Percentiles rank a stretch among this genome's conserved stretches.
Evolutionary conservation across 2,888 invertebrate species (phyloP).

Genomic region (Ophioninae sp.): DNA sequence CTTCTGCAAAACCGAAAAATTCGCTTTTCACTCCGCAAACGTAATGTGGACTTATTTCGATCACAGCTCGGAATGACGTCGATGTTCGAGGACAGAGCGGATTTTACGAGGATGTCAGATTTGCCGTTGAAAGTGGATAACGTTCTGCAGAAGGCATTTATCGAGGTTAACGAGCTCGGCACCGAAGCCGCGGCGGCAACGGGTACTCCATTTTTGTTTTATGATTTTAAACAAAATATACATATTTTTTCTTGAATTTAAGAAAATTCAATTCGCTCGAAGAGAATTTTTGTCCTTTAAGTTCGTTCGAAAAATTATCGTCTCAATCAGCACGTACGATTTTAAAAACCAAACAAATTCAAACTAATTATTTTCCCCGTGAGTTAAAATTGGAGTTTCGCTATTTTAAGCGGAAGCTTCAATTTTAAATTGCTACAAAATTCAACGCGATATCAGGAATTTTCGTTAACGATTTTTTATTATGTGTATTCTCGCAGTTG

Average conservation of each 20-base stretch:
- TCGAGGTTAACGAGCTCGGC: constrained; percentile 83
- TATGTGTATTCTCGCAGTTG: constrained; percentile 66
- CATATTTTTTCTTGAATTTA: neutral
- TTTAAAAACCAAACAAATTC: too few species aligned
- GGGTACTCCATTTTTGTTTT: constrained; percentile 74
- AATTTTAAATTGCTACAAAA: neutral
- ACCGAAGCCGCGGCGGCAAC: constrained; percentile 84
- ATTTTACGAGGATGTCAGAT: constrained; percentile 80
- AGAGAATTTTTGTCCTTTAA: too few species aligned
- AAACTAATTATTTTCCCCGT: too few species aligned
- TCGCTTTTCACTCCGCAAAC: neutral
- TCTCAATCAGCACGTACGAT: too few species aligned
- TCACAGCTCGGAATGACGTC: constrained; percentile 79
- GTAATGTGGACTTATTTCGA: neutral
- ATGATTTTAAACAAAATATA: too few species aligned
- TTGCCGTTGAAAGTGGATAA: constrained; percentile 79
- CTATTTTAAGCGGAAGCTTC: too few species aligned
- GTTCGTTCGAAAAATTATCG: too few species aligned
- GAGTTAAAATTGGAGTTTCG: too few species aligned
- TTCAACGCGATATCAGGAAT: neutral
- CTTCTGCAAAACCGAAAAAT: too few species aligned
- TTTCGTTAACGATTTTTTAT: neutral
- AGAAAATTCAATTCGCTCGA: neutral
- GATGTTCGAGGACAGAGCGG: constrained; percentile 79
- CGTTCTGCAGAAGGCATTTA: constrained; percentile 82